Percentiles rank a stretch among this genome's conserved stretches.
These are phyloP conservation scores for Syritta pipiens DNA, from an alignment of 2,888 invertebrate genomes.

Conservation along the genomic window DNA sequence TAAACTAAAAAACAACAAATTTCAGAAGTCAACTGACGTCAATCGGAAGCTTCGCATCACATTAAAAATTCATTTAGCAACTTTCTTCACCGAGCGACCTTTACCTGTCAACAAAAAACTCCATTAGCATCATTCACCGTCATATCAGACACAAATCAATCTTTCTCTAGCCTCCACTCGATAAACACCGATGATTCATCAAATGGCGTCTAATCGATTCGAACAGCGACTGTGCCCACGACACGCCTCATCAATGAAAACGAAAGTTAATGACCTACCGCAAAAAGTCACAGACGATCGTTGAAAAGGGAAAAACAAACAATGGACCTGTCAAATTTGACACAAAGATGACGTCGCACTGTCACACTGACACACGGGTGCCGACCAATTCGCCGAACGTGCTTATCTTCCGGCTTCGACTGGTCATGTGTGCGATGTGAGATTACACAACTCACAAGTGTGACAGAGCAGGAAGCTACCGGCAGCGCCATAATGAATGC, in stretches of 20 bases:
- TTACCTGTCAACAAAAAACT: no score
- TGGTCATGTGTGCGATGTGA: no score
- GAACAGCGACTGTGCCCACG: not conserved
- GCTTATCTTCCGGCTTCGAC: no score
- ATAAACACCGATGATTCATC: not conserved
- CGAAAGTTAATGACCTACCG: constrained; percentile 52
- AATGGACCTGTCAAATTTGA: not conserved
- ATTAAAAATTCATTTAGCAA: no score
- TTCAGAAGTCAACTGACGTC: no score
- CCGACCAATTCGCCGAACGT: no score
- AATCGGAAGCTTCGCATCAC: no score
- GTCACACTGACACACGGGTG: constrained; percentile 3
- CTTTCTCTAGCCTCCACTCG: not conserved
- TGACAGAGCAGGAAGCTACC: not conserved
- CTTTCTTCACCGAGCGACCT: no score
- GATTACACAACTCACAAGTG: not conserved
- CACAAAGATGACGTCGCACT: constrained; percentile 1
- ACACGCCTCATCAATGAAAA: constrained; percentile 10
- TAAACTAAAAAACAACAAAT: no score
- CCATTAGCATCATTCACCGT: no score
- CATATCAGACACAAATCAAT: not conserved
- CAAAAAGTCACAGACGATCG: not conserved
- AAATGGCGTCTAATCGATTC: not conserved
- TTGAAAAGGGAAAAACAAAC: not conserved
- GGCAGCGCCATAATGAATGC: not conserved